Evolutionary conservation across 1,140 invertebrate genomes (phyloP), one percentile per base, ranked within the genome.

Genomic region (Tetranychus urticae): DNA sequence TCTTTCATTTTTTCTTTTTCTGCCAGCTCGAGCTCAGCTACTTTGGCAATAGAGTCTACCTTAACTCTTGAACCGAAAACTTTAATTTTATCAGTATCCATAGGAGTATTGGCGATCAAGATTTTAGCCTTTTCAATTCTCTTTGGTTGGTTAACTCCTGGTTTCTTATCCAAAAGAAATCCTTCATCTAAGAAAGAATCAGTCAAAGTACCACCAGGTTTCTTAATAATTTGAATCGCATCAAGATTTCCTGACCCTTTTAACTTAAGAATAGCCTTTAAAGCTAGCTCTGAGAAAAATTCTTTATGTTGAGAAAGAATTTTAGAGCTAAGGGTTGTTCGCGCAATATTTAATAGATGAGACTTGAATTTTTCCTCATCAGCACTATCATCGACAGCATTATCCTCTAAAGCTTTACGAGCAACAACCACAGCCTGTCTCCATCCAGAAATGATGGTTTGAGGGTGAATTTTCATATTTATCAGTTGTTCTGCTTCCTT

Each of bases 1-100:
- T 96, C 87, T 71, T 94, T 97, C 96, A 99, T 99, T 70, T 99
- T 99, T 70, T 97, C 88, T 72, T 97, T 98, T 70, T 99, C 96
- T 33, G 94, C 93, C 36, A 86, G 70, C 76, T 99, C 96, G 56
- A 99, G 74, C 71, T 99, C 93, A 14, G 94, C 94, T 62, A 99
- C 90, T 74, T 98, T 97, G 2, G 93, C 85, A 76, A 97, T 84
- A 0, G 91, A 94, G 73, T 99, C 94, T 1, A 98, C 93, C 68
- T 89, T 83, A 61, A 98, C 91, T 66, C 89, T 82, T 14, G 92
- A 96, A 59, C 93, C 94, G 78, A 98, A 99, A n/a, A 98, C 76
- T 79, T 97, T 98, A 65, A 99, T 96, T 76, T 99, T 99, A 70
- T 99, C 96, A 31, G 92, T 93, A 72, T 99, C 96, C 96, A 99